These are phyloP conservation scores for Lutraria rhynchaena DNA, from an alignment of 1,140 invertebrate genomes.

Conservation along the genomic window DNA sequence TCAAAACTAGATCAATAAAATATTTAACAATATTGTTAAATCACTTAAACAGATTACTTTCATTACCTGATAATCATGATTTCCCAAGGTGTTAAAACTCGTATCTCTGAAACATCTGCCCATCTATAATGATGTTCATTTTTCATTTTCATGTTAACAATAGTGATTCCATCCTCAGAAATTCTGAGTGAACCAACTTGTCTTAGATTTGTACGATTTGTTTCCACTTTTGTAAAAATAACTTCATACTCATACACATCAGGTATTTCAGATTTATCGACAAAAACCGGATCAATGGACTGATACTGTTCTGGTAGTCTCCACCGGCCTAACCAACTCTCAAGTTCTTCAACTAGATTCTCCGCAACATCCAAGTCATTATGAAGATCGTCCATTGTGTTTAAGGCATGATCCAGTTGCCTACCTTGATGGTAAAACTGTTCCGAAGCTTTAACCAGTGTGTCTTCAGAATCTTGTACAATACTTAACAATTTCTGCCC, in stretches of 20 bases:
- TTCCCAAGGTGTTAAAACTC: constrained; percentile 63
- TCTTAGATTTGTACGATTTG: constrained; percentile 9
- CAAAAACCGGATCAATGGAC: constrained; percentile 52
- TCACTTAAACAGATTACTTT: too few species aligned
- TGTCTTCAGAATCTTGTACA: constrained; percentile 58
- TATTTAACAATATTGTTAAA: too few species aligned
- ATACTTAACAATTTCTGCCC: constrained; percentile 58
- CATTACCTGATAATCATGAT: constrained; percentile 41
- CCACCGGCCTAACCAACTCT: constrained; percentile 63
- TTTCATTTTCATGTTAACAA: constrained; percentile 54
- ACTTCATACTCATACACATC: constrained; percentile 62
- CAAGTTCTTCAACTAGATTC: constrained; percentile 53
- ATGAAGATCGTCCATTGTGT: constrained; percentile 59
- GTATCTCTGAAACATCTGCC: constrained; percentile 57
- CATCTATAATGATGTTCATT: constrained; percentile 54
- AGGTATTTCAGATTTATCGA: constrained; percentile 59
- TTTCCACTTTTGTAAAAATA: constrained; percentile 52
- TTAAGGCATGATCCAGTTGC: constrained; percentile 55
- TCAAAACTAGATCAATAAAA: too few species aligned
- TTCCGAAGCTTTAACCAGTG: constrained; percentile 53
- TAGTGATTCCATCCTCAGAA: constrained; percentile 41
- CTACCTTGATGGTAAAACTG: constrained; percentile 57
- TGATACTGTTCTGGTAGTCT: constrained; percentile 28
- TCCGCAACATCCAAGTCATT: constrained; percentile 63
- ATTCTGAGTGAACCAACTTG: constrained; percentile 52